Evolutionary conservation across 2,797 vertebrate genomes (phyloP).

Genomic region (Rachycentron canadum): DNA sequence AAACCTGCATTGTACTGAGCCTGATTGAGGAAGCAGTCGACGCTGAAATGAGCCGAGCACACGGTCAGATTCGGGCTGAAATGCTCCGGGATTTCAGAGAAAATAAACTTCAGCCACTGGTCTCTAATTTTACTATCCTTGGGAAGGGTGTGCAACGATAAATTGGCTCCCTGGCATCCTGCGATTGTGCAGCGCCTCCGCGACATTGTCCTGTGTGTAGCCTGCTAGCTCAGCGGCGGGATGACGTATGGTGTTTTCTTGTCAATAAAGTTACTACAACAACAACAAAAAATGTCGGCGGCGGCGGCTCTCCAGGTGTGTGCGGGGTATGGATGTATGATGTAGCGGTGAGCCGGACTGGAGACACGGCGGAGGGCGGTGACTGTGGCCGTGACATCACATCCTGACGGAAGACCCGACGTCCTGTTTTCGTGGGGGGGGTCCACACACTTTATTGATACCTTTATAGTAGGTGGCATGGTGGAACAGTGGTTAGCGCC

Average conservation of each 20-base stretch:
- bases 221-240: not conserved
- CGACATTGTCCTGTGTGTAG: not conserved
- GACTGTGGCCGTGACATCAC: not conserved
- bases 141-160: not conserved
- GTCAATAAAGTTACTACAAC: not conserved
- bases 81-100: not conserved
- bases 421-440: not conserved
- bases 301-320: too few species aligned
- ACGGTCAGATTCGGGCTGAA: not conserved
- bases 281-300: not conserved
- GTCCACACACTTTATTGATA: too few species aligned
- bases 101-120: conserved; percentile 20
- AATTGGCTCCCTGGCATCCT: not conserved
- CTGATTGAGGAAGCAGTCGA: not conserved
- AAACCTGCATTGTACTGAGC: not conserved
- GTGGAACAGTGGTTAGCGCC: too few species aligned
- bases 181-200: not conserved
- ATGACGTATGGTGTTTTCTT: not conserved
- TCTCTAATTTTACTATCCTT: not conserved
- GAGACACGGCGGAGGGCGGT: not conserved
- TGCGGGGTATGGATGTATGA: not conserved
- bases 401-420: not conserved
- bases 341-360: too few species aligned
- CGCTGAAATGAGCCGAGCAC: conserved; percentile 7
- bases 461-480: too few species aligned